These are phyloP conservation scores for Zeugodacus cucurbitae DNA, from an alignment of 1,140 invertebrate species.

Conservation along the genomic window DNA sequence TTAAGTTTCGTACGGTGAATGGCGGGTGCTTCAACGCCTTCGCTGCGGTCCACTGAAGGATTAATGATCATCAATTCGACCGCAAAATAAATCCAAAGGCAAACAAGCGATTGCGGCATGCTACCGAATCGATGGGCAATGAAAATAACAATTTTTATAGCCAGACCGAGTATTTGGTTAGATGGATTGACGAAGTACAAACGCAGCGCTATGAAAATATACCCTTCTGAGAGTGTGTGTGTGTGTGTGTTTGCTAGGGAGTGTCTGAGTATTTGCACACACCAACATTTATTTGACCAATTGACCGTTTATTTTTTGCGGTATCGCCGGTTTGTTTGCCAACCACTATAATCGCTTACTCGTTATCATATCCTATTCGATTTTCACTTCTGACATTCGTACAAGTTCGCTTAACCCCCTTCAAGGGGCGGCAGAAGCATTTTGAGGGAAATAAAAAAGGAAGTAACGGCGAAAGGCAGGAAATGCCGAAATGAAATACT, in stretches of 20 bases:
- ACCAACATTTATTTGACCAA: constrained; percentile 27
- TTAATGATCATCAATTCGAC: constrained; percentile 21
- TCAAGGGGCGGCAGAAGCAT: background rate
- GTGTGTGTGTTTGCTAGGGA: background rate
- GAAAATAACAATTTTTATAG: constrained; percentile 25
- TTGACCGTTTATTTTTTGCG: constrained; percentile 16
- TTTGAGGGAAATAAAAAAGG: background rate
- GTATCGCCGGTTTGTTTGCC: background rate
- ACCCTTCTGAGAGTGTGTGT: too few species aligned
- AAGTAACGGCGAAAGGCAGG: background rate
- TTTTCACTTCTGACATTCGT: background rate
- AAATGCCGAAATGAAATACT: constrained; percentile 18
- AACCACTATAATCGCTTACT: constrained; percentile 24
- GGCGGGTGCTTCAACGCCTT: background rate
- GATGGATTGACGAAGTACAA: background rate
- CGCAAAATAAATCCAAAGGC: constrained; percentile 33
- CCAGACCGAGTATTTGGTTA: constrained; percentile 9
- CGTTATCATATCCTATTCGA: constrained; percentile 19
- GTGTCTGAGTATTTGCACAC: background rate
- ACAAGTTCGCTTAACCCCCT: background rate
- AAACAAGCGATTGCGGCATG: constrained; percentile 10
- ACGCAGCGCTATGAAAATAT: background rate
- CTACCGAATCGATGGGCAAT: background rate
- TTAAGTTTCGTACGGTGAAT: background rate
- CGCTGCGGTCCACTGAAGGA: background rate